Percentiles rank a stretch among this genome's conserved stretches.
These are phyloP conservation scores for Drosophila malerkotliana DNA, from an alignment of 1,140 invertebrate genomes.

Conservation along the genomic window DNA sequence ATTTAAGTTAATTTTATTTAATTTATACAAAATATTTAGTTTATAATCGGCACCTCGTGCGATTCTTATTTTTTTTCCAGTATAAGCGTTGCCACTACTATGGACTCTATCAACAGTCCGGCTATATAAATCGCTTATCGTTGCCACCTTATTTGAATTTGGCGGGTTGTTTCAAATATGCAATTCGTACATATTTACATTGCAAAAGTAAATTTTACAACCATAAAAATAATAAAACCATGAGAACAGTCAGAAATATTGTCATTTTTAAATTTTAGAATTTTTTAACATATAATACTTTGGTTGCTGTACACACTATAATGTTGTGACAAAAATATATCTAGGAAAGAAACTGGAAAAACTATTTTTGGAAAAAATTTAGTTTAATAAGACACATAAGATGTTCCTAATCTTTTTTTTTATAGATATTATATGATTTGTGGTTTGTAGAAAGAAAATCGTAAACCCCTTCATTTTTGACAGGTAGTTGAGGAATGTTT, in stretches of 20 bases:
- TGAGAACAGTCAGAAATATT: conserved; percentile 15
- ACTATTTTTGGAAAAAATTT: too few species aligned
- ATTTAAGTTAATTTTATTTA: conserved; percentile 32
- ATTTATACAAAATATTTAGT: conserved; percentile 44
- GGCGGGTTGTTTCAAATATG: conserved; percentile 13
- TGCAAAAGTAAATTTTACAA: neutral
- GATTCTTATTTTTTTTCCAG: conserved; percentile 8
- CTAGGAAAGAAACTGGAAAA: neutral
- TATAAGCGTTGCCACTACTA: neutral
- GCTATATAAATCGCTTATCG: too few species aligned
- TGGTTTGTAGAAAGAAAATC: neutral
- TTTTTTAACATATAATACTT: neutral
- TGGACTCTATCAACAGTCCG: neutral
- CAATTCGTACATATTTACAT: neutral
- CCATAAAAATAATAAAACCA: conserved; percentile 30
- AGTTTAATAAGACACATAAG: too few species aligned
- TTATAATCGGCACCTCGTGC: conserved; percentile 60
- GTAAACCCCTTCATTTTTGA: neutral
- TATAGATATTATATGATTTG: too few species aligned
- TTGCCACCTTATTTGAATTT: conserved; percentile 7
- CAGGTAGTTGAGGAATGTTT: conserved; percentile 1
- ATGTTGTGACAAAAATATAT: neutral
- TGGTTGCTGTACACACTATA: neutral
- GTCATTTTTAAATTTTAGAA: conserved; percentile 8
- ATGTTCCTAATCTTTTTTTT: too few species aligned